Base-by-base conservation (phyloP, 2,888 invertebrate species). In the Nectonema munidae region DNA sequence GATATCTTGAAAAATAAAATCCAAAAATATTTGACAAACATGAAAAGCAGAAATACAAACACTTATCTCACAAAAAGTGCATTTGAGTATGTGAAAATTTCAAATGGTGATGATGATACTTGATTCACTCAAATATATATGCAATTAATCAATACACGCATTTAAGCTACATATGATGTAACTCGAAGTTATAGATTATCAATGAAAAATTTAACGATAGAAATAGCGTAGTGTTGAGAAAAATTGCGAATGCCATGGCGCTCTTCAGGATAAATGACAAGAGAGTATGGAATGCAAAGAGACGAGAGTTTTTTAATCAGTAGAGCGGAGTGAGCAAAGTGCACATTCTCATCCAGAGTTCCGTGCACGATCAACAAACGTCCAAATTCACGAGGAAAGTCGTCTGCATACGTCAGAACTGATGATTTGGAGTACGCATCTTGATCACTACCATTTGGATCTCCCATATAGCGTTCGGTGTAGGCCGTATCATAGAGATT, bases 301-400 rank as follows among this genome's bases (percentile, higher is more conserved):
- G 9, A 29, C 16, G 15, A 25, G 43, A 21, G 13, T 28, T 36
- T 14, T 14, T 15, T 11, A 21, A 95, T 69, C 42, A 99, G 61
- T 46, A 73, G 69, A 48, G 74, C 75, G 11, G 83, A 81, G 57
- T 95, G 95, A 47, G 71, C 69, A 56, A 95, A 89, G 55, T 99
- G 95, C 1, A 95, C 95, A 54, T 95, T 99, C 57, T 95, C 95
- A 54, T 95, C 95, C 40, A 81, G 79, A 43, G 89, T 59, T 2
- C 95, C 95, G 55, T 99, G 95, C 46, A 89, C 75, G 28, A 99
- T 74, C 14, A 95, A 61, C 45, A 95, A 58, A 21, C 86, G 66
- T 49, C 57, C 58, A 41, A 57, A 56, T 44, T 32, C 18, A 6
- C 21, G 16, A 19, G n/a, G n/a, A 38, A 9, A 14, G n/a, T 30